These are phyloP conservation scores for Cyanocitta stelleri DNA, from an alignment of 2,113 vertebrate genomes.

Conservation along the genomic window DNA sequence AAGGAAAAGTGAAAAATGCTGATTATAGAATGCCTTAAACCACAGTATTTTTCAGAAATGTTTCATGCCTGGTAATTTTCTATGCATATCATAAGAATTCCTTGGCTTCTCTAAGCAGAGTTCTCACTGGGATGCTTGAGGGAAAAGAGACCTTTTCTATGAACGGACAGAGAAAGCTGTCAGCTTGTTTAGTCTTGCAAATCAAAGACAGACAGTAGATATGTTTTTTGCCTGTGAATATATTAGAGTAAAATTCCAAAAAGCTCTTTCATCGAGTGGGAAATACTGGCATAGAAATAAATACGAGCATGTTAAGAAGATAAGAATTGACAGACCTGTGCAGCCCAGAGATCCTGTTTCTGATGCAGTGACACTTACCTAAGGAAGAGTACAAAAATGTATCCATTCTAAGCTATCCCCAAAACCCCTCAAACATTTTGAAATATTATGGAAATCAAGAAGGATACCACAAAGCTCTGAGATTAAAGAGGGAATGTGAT, in stretches of 20 bases:
- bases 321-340: neutral
- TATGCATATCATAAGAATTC: neutral
- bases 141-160: neutral
- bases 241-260: neutral
- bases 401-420: neutral
- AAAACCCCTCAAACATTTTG: neutral
- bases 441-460: neutral
- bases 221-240: neutral
- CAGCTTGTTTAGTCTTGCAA: neutral
- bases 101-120: neutral
- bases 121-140: neutral
- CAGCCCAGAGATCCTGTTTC: neutral
- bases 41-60: neutral
- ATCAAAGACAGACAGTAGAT: neutral
- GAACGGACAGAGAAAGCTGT: neutral
- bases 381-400: neutral
- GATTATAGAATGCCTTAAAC: neutral
- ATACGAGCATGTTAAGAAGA: neutral
- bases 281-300: neutral
- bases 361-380: neutral
- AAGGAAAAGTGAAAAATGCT: neutral
- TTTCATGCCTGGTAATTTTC: neutral
- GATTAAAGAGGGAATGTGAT: neutral
- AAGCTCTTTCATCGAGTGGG: neutral
- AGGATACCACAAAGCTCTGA: neutral